Percentiles rank a stretch among this genome's conserved stretches.
Conservation (phyloP, 2,888 invertebrate species). For the Harpagoxenus sublaevis region DNA sequence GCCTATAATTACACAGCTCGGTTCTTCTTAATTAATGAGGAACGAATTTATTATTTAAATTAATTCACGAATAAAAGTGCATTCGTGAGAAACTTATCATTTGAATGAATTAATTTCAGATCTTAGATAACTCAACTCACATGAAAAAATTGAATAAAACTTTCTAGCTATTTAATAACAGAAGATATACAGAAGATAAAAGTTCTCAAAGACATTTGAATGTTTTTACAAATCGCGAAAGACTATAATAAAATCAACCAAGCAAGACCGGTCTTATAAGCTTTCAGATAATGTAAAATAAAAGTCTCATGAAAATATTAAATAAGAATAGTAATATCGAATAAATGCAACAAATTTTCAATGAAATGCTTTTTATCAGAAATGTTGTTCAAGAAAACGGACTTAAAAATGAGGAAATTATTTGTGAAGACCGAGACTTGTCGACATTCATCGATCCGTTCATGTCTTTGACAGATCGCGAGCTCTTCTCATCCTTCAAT, state of each 20-base stretch:
- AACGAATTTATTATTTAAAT: neutral
- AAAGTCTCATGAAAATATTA: neutral
- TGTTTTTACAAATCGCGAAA: constrained; percentile 5
- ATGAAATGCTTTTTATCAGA: neutral
- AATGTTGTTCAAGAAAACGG: neutral
- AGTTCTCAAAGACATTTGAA: neutral
- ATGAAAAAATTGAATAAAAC: neutral
- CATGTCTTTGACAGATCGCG: constrained; percentile 15
- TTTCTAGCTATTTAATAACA: neutral
- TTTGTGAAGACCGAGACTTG: constrained; percentile 1
- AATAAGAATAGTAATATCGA: neutral
- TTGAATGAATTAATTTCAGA: neutral
- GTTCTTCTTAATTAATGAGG: neutral
- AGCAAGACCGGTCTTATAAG: neutral
- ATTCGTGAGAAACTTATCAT: neutral
- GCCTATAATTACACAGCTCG: neutral
- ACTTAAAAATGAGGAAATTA: neutral
- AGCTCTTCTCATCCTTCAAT: neutral
- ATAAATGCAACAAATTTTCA: neutral
- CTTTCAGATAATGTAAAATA: neutral
- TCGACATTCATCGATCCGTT: constrained; percentile 22
- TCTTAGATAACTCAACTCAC: neutral
- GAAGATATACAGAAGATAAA: neutral
- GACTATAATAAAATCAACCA: neutral
- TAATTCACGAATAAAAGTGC: neutral